These are phyloP conservation scores for Drosophila bifasciata DNA, from an alignment of 1,140 invertebrate genomes.

Conservation along the genomic window DNA sequence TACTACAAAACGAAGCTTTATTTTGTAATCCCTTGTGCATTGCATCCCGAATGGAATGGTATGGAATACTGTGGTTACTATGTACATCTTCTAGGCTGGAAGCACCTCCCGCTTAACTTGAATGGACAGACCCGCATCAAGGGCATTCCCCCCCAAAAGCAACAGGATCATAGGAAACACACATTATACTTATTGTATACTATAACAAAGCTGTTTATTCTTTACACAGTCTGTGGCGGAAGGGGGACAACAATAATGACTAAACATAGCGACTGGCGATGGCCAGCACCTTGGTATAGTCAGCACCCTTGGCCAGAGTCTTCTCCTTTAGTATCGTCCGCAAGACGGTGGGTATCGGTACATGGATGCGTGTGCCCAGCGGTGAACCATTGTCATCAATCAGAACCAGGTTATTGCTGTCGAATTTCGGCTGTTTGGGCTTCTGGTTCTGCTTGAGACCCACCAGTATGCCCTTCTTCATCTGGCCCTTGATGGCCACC, in stretches of 20 bases:
- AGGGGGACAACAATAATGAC: not conserved
- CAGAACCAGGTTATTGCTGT: constrained; percentile 98
- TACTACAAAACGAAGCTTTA: constrained; percentile 16
- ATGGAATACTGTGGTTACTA: no score
- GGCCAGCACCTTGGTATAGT: constrained; percentile 97
- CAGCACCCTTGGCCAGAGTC: constrained; percentile 92
- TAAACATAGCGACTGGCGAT: constrained; percentile 97
- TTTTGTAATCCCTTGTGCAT: not conserved
- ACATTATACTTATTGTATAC: constrained; percentile 29
- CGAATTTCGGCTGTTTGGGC: constrained; percentile 94
- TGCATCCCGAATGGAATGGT: no score
- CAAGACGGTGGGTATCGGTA: constrained; percentile 97
- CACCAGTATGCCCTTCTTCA: constrained; percentile 97
- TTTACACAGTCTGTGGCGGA: constrained; percentile 17
- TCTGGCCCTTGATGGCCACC: constrained; percentile 98
- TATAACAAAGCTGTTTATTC: constrained; percentile 30
- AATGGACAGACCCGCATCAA: no score
- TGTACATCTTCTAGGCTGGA: no score
- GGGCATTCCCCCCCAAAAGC: no score
- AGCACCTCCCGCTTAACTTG: no score
- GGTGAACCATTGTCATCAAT: constrained; percentile 97
- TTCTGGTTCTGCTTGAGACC: constrained; percentile 94
- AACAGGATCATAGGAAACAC: constrained; percentile 27
- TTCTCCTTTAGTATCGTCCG: constrained; percentile 93
- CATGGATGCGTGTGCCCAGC: constrained; percentile 96